phyloP scores from a whole-genome alignment of 2,113 vertebrate genomes.

The Chionodraco myersi region DNA sequence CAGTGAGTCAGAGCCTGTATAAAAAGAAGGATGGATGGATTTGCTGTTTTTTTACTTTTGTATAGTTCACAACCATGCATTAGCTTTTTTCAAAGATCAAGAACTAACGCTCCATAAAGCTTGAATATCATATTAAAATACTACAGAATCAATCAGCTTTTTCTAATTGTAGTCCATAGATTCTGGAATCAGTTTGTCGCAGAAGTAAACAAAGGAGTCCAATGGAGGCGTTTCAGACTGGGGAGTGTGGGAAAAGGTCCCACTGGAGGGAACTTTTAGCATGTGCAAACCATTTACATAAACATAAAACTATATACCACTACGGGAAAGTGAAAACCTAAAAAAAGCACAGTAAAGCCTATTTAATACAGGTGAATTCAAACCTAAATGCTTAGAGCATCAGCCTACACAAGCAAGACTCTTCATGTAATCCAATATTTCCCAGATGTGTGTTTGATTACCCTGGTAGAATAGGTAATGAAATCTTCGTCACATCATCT shows the following conservation, averaged over 20 bases:
- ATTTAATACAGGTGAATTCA: neutral
- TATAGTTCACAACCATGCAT: neutral
- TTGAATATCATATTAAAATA: neutral
- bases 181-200: no score
- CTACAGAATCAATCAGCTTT: neutral
- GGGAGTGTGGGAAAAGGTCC: no score
- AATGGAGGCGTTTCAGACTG: no score
- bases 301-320: no score
- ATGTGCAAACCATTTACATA: no score
- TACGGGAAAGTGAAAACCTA: no score
- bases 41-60: no score
- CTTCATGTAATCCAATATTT: constrained; percentile 18
- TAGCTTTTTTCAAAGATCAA: neutral
- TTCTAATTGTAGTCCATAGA: neutral
- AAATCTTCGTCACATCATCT: constrained; percentile 19
- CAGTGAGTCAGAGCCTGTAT: constrained; percentile 28
- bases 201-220: no score
- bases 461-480: constrained; percentile 25
- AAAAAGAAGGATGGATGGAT: neutral
- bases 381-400: neutral
- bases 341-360: no score
- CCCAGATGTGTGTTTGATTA: constrained; percentile 32
- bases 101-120: neutral
- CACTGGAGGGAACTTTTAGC: no score
- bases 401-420: neutral